Evolutionary conservation across 1,140 invertebrate species (phyloP).

Genomic region (Aphis craccivora): DNA sequence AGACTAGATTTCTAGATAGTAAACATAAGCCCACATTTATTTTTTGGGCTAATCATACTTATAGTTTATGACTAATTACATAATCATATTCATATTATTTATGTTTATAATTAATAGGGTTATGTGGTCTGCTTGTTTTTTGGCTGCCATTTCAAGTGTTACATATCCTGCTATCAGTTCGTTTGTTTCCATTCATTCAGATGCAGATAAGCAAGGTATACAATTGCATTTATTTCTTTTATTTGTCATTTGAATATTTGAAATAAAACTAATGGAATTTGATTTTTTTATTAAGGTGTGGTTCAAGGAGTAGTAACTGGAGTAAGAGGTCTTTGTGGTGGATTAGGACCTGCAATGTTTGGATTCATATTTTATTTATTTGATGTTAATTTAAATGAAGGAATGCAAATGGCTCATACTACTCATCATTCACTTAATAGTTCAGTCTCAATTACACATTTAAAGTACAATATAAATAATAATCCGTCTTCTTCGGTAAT

Average conservation of each 20-base stretch:
- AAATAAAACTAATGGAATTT: conserved; percentile 32
- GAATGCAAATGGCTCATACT: conserved; percentile 59
- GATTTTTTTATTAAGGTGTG: conserved; percentile 70
- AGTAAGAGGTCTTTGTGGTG: conserved; percentile 89
- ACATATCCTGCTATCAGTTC: conserved; percentile 99
- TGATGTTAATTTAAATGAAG: conserved; percentile 94
- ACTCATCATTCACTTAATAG: conserved; percentile 34
- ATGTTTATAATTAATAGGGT: conserved; percentile 74
- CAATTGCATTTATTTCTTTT: neutral
- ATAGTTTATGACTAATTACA: neutral
- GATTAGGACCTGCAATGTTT: conserved; percentile 93
- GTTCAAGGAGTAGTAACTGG: conserved; percentile 99
- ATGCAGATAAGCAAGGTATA: conserved; percentile 92
- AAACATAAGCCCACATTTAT: too few species aligned
- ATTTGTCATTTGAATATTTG: neutral
- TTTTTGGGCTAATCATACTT: neutral
- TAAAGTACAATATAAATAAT: conserved; percentile 45
- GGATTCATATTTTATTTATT: conserved; percentile 99
- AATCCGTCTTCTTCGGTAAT: conserved; percentile 53
- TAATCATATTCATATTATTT: conserved; percentile 55
- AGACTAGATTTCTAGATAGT: too few species aligned
- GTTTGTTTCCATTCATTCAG: conserved; percentile 96
- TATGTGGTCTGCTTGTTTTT: conserved; percentile 97
- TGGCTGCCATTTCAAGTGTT: conserved; percentile 93
- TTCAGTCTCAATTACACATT: conserved; percentile 41